A percentile compares a stretch with the other conserved stretches of the same genome.
phyloP scores from a whole-genome alignment of 2,888 invertebrate species.

The Volucella zonaria region DNA sequence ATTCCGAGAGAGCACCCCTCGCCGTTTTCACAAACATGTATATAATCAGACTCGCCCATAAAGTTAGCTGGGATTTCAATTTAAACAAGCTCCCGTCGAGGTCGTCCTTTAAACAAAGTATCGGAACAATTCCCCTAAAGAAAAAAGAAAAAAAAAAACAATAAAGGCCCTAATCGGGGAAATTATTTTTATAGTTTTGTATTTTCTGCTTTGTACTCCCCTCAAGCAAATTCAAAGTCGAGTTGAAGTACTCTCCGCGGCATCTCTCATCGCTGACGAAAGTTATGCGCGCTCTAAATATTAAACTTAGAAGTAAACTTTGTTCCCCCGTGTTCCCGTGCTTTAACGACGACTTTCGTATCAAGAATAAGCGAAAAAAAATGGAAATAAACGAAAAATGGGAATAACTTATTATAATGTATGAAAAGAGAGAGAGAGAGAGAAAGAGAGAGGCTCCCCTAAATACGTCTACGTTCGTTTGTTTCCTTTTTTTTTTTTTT shows the following conservation, averaged over 20 bases:
- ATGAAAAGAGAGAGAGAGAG: no score
- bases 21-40: no score
- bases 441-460: no score
- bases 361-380: neutral
- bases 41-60: no score
- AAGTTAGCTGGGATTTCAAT: constrained; percentile 4
- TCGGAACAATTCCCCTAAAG: neutral
- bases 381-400: neutral
- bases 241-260: no score
- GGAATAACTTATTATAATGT: no score
- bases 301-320: constrained; percentile 48
- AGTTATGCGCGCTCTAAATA: constrained; percentile 21
- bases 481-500: neutral
- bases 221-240: no score
- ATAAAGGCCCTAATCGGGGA: constrained; percentile 47
- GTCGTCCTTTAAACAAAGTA: constrained; percentile 10
- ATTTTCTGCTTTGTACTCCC: neutral
- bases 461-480: no score
- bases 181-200: constrained; percentile 57
- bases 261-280: neutral
- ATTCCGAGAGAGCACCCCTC: no score
- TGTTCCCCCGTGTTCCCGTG: constrained; percentile 16
- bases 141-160: constrained; percentile 15
- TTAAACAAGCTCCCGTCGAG: neutral
- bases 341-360: constrained; percentile 49